phyloP scores from a whole-genome alignment of 30 jellyfish, hydroid and myxozoan species.

The Phacellophora camtschatica region DNA sequence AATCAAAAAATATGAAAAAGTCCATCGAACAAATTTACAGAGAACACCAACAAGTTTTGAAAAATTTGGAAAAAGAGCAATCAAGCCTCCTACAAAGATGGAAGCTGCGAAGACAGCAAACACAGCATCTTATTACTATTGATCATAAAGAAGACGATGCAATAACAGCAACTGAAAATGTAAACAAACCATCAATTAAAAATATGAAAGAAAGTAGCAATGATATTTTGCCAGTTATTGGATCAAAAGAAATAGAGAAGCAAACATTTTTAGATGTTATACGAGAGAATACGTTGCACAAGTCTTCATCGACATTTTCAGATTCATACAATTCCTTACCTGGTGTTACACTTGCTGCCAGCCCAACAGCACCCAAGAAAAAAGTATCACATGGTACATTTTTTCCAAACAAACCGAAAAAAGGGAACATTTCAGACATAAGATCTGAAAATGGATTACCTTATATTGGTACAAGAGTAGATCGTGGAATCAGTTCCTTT shows the following conservation, averaged over 20 bases:
- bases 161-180: neutral
- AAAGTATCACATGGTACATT: neutral
- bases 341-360: too few species aligned
- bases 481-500: too few species aligned
- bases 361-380: neutral
- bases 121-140: neutral
- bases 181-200: too few species aligned
- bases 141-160: neutral
- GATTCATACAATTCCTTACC: too few species aligned
- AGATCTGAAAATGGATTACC: too few species aligned
- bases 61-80: constrained; percentile 24
- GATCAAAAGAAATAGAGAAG: too few species aligned
- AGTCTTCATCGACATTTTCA: too few species aligned
- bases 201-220: too few species aligned
- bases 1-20: constrained; percentile 39
- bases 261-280: too few species aligned
- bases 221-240: too few species aligned
- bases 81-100: constrained; percentile 5
- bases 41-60: constrained; percentile 56
- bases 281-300: too few species aligned
- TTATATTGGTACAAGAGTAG: too few species aligned
- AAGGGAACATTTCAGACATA: neutral
- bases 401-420: neutral
- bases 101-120: constrained; percentile 6
- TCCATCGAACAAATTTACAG: constrained; percentile 27